Base-by-base conservation (phyloP, 2,888 invertebrate species). In the Rhaphigaster nebulosa region DNA sequence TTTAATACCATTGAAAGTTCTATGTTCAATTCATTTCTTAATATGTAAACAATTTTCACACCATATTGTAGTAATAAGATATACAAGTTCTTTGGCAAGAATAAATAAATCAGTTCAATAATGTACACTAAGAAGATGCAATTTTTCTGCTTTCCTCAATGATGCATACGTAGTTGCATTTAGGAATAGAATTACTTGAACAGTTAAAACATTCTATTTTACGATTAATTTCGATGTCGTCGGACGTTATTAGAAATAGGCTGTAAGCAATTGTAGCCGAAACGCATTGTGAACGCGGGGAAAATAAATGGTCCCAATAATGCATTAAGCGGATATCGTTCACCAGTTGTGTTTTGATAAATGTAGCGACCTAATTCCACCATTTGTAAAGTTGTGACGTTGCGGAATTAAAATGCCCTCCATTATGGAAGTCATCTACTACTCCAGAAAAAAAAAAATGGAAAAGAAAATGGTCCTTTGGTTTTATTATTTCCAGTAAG, bases 271-370 rank as follows among this genome's bases (percentile, higher is more conserved):
- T 56, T 60, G n/a, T 10, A 60, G n/a, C 60, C 26, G 60, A n/a
- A n/a, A 60, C 60, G n/a, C 29, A 65, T 15, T 38, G 34, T 38
- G 23, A 38, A 76, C 70, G 34, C 70, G 8, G 84, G n/a, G 45
- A 50, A 41, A 84, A 45, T 18, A 45, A 45, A 45, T 45, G 26
- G 26, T 50, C 84, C 45, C 84, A 84, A 84, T 84, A 84, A 84
- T 84, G 84, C 84, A 84, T 84, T 84, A 84, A 84, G 45, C 84
- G 45, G 84, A 41, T 50, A 84, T 84, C 84, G 84, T 84, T 84
- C 84, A 84, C 84, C 84, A 84, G 41, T 84, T 84, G 45, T 84
- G 84, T 84, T 84, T 50, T 84, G 84, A 84, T 84, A 84, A 84
- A 84, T 84, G 84, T 50, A 50, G 84, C 84, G 45, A 45, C 84